Conservation (phyloP, 2,797 vertebrate genomes). For the Orientallactaga sibirica region DNA sequence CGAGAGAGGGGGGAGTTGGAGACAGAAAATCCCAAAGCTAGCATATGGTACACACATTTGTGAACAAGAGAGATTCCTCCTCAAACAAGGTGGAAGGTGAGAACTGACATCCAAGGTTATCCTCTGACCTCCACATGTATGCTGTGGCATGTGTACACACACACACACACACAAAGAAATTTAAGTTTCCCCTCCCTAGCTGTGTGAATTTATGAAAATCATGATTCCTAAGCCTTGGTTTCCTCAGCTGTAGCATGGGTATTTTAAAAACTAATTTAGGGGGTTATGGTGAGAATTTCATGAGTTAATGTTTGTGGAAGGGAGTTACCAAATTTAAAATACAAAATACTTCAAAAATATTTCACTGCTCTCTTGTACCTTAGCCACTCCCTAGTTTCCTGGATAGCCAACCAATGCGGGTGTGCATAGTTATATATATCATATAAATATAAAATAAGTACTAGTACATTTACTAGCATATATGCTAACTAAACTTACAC, state of each 20-base stretch:
- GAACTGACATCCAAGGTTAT: too few relatives aligned
- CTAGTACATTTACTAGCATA: background rate
- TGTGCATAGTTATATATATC: background rate
- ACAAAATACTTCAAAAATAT: background rate
- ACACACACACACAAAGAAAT: too few relatives aligned
- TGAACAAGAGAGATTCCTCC: too few relatives aligned
- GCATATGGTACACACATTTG: too few relatives aligned
- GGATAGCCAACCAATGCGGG: background rate
- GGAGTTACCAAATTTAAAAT: conserved; percentile 26
- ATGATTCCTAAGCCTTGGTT: background rate
- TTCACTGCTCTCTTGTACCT: background rate
- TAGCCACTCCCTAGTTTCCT: background rate
- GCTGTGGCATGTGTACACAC: too few relatives aligned
- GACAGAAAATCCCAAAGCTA: too few relatives aligned
- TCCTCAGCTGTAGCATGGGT: background rate
- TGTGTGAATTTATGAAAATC: background rate
- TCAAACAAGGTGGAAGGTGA: too few relatives aligned
- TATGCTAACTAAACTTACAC: background rate
- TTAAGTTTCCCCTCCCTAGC: background rate
- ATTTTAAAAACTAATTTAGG: background rate
- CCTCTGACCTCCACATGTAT: too few relatives aligned
- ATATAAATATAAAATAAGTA: background rate
- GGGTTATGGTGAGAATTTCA: background rate
- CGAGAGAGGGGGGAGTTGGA: too few relatives aligned
- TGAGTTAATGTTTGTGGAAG: conserved; percentile 32